phyloP scores from a whole-genome alignment of 2,888 invertebrate genomes.

The Sussaba pulchella region DNA sequence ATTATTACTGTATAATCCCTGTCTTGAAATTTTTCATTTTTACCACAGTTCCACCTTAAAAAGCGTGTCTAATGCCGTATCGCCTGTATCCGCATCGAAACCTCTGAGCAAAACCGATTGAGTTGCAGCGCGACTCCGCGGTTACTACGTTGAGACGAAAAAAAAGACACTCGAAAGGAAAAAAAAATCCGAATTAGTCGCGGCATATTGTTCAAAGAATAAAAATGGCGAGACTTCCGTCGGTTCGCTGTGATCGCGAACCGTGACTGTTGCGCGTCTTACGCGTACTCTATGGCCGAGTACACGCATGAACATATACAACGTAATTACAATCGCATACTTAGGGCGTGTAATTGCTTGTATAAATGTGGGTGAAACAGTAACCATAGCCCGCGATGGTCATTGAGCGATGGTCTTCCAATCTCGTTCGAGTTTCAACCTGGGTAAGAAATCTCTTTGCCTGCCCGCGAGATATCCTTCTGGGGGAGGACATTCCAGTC shows the following conservation, averaged over 20 bases:
- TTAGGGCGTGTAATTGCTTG: neutral
- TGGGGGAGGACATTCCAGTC: no score
- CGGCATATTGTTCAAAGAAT: conserved; percentile 49
- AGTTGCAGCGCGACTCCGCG: no score
- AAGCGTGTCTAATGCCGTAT: no score
- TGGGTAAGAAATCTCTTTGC: neutral
- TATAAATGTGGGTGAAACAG: neutral
- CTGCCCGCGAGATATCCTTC: conserved; percentile 13
- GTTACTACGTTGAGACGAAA: no score
- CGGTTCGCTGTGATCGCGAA: conserved; percentile 73
- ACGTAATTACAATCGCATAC: no score
- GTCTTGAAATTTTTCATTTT: no score
- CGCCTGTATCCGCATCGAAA: no score
- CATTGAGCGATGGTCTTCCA: neutral
- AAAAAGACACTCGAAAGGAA: neutral
- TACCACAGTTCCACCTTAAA: no score
- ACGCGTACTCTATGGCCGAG: conserved; percentile 32
- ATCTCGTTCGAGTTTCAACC: neutral
- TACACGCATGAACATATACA: neutral
- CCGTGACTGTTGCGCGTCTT: conserved; percentile 73
- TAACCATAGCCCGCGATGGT: no score
- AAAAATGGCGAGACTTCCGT: conserved; percentile 59
- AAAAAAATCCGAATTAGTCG: conserved; percentile 52
- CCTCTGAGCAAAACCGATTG: no score
- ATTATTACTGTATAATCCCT: no score